Percentiles rank a stretch among this genome's conserved stretches.
These are phyloP conservation scores for Oreochromis spilurus DNA, from an alignment of 2,113 vertebrate genomes.

Conservation along the genomic window DNA sequence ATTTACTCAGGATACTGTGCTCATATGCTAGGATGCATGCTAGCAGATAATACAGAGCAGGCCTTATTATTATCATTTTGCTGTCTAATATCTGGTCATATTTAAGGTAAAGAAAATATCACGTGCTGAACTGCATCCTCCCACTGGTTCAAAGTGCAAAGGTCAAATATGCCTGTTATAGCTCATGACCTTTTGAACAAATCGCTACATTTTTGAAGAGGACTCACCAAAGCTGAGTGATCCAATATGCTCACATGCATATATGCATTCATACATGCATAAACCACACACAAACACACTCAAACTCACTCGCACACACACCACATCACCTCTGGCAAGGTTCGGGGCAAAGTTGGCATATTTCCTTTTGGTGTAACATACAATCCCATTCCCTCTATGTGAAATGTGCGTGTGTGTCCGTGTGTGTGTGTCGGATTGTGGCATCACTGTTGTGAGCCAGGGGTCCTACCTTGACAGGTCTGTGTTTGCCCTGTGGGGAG, in stretches of 20 bases:
- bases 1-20: neutral
- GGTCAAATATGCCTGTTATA: neutral
- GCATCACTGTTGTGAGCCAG: neutral
- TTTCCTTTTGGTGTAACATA: constrained; percentile 50
- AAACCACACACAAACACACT: neutral
- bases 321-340: constrained; percentile 48
- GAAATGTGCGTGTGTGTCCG: neutral
- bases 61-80: neutral
- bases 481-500: constrained; percentile 42
- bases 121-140: neutral
- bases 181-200: neutral
- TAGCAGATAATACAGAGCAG: neutral
- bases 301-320: neutral
- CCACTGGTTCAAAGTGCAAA: neutral
- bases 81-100: neutral
- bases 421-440: neutral
- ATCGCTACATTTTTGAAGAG: neutral
- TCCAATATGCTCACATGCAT: constrained; percentile 12
- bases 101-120: neutral
- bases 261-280: constrained; percentile 5
- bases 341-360: constrained; percentile 42
- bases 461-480: constrained; percentile 60
- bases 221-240: neutral
- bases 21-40: neutral
- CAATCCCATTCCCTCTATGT: constrained; percentile 13